A percentile compares a stretch with the other conserved stretches of the same genome.
Conservation (phyloP, 2,888 invertebrate genomes). For the Zaprionus bogoriensis region DNA sequence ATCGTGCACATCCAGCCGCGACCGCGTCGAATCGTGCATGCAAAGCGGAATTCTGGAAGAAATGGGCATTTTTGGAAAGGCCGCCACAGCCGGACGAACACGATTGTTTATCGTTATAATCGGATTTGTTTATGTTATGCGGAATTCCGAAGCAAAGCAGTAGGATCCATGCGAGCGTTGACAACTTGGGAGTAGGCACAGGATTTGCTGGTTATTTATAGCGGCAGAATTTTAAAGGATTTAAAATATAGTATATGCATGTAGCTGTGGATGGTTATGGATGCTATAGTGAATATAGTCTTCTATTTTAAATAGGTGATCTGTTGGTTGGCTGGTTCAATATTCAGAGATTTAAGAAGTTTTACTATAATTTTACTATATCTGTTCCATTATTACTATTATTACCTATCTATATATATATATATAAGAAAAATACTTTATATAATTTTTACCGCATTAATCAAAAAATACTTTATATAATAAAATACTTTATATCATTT, state of each 20-base stretch:
- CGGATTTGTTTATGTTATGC: conserved; percentile 23
- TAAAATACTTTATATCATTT: too few relatives aligned
- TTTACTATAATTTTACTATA: too few relatives aligned
- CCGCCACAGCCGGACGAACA: conserved; percentile 43
- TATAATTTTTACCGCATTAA: too few relatives aligned
- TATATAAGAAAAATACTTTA: too few relatives aligned
- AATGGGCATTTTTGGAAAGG: conserved; percentile 42
- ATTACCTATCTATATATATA: too few relatives aligned
- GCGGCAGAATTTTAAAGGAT: not conserved
- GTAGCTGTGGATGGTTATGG: not conserved
- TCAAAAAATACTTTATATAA: too few relatives aligned
- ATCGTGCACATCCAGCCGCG: conserved; percentile 21
- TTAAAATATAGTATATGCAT: not conserved
- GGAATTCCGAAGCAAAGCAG: conserved; percentile 37
- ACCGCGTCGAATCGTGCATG: conserved; percentile 58
- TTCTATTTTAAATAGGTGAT: too few relatives aligned
- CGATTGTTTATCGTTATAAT: conserved; percentile 34
- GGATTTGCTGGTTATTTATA: not conserved
- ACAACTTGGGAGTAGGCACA: not conserved
- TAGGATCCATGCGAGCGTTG: not conserved
- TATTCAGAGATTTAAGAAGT: too few relatives aligned
- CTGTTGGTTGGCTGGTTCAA: too few relatives aligned
- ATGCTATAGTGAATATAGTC: too few relatives aligned
- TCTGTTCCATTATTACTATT: too few relatives aligned
- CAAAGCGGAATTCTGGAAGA: conserved; percentile 49